These are phyloP conservation scores for Sebastes minor DNA, from an alignment of 2,797 vertebrate species.

Conservation along the genomic window DNA sequence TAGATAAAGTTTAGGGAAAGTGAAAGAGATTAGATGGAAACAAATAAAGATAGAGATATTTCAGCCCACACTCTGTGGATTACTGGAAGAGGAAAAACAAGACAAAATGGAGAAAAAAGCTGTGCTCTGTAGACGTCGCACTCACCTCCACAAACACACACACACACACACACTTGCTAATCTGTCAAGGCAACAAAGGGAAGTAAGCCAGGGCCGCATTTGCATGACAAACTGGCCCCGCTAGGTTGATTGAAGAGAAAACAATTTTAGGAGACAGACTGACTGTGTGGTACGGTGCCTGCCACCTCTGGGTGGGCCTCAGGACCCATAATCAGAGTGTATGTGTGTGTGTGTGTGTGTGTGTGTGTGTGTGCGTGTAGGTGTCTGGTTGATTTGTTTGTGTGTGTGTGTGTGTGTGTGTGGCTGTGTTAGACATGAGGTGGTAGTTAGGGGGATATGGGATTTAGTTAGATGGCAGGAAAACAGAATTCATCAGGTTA, in stretches of 20 bases:
- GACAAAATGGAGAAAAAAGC: slow-evolving; percentile 51
- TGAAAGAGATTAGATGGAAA: neutral
- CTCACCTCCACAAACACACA: slow-evolving; percentile 35
- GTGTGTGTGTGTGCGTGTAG: slow-evolving; percentile 19
- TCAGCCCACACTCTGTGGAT: slow-evolving; percentile 17
- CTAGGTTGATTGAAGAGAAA: slow-evolving; percentile 75
- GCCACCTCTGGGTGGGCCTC: slow-evolving; percentile 73
- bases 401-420: slow-evolving; percentile 17
- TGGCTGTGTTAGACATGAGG: slow-evolving; percentile 37
- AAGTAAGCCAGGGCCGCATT: slow-evolving; percentile 73
- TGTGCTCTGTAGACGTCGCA: slow-evolving; percentile 21
- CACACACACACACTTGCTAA: slow-evolving; percentile 44
- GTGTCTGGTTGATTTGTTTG: slow-evolving; percentile 29
- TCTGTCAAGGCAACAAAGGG: slow-evolving; percentile 75
- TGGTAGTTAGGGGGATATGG: slow-evolving; percentile 55
- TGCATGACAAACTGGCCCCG: slow-evolving; percentile 75
- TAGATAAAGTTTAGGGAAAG: neutral
- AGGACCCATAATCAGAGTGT: slow-evolving; percentile 50
- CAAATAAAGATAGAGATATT: slow-evolving; percentile 15
- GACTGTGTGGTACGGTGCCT: slow-evolving; percentile 68
- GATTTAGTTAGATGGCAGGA: slow-evolving; percentile 48
- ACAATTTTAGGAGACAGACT: slow-evolving; percentile 76
- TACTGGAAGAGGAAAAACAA: slow-evolving; percentile 18
- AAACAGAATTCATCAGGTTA: slow-evolving; percentile 61
- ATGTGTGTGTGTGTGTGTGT: no score